phyloP scores from a whole-genome alignment of 1,140 invertebrate species.

The Apis laboriosa region DNA sequence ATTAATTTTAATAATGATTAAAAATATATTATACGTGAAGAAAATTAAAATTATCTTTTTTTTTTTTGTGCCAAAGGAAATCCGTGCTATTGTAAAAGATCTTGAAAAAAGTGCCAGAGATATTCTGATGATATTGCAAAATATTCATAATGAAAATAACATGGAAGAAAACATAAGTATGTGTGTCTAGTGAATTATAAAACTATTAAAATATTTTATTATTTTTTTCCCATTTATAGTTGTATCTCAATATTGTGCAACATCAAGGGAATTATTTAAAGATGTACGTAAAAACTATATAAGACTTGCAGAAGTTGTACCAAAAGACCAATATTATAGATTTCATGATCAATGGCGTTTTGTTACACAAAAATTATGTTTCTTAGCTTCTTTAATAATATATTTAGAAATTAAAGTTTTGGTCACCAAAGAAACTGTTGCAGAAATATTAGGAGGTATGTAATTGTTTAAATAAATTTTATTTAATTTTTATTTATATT shows the following conservation, averaged over 20 bases:
- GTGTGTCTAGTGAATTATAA: slow-evolving; percentile 12
- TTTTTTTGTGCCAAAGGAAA: slow-evolving; percentile 82
- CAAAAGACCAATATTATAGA: slow-evolving; percentile 88
- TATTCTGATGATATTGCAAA: slow-evolving; percentile 86
- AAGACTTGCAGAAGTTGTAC: slow-evolving; percentile 83
- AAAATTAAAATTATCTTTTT: slow-evolving; percentile 4
- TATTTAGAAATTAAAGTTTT: slow-evolving; percentile 90
- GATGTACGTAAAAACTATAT: slow-evolving; percentile 82
- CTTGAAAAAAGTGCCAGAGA: slow-evolving; percentile 87
- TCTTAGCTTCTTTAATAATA: slow-evolving; percentile 88
- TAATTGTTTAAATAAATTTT: slow-evolving; percentile 18
- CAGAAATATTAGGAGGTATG: slow-evolving; percentile 89
- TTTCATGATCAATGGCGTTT: slow-evolving; percentile 92
- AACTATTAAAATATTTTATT: neutral
- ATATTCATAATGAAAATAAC: slow-evolving; percentile 85
- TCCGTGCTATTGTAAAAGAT: slow-evolving; percentile 85
- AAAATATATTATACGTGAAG: neutral
- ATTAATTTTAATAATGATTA: neutral
- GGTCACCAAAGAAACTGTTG: slow-evolving; percentile 87
- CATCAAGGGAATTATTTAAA: slow-evolving; percentile 83
- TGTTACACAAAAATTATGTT: slow-evolving; percentile 90
- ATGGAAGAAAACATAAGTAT: slow-evolving; percentile 82
- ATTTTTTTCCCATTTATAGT: slow-evolving; percentile 69
- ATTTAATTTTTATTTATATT: neutral
- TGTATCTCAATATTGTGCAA: slow-evolving; percentile 82